Percentiles rank a stretch among this genome's conserved stretches.
These are phyloP conservation scores for Nudaria mundana DNA, from an alignment of 2,888 invertebrate species.

Conservation along the genomic window DNA sequence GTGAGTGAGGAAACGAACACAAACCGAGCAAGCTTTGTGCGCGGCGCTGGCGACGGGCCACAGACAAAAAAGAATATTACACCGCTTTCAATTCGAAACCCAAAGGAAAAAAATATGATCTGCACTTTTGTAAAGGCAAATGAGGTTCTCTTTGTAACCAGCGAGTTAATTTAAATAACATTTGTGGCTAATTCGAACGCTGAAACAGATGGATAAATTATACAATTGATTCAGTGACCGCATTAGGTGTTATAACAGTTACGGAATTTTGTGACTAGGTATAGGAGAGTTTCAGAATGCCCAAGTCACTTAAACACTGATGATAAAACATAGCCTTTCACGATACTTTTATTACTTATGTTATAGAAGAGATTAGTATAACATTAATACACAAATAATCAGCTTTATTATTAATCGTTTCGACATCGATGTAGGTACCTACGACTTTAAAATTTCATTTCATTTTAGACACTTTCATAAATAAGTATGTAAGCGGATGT, in stretches of 20 bases:
- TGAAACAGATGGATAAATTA: slow-evolving; percentile 44
- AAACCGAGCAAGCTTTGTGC: slow-evolving; percentile 68
- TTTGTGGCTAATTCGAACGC: slow-evolving; percentile 43
- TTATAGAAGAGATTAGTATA: no score
- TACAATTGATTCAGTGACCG: slow-evolving; percentile 37
- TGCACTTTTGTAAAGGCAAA: slow-evolving; percentile 76
- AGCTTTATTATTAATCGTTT: no score
- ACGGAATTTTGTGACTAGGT: slow-evolving; percentile 4
- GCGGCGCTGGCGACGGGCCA: slow-evolving; percentile 48
- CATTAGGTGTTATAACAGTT: slow-evolving; percentile 11
- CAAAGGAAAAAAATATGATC: slow-evolving; percentile 71
- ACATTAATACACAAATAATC: no score
- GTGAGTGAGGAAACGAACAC: slow-evolving; percentile 75
- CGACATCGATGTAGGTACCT: no score
- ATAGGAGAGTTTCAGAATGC: background rate
- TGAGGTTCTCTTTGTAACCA: slow-evolving; percentile 72
- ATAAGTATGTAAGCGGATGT: no score
- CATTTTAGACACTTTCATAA: no score
- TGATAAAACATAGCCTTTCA: no score
- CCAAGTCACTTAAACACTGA: background rate
- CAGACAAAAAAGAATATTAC: slow-evolving; percentile 76
- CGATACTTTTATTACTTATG: no score
- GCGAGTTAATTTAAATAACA: slow-evolving; percentile 67
- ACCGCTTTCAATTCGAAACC: slow-evolving; percentile 72
- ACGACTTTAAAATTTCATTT: no score